phyloP scores from a whole-genome alignment of 2,797 vertebrate genomes.

The Chromis chromis region DNA sequence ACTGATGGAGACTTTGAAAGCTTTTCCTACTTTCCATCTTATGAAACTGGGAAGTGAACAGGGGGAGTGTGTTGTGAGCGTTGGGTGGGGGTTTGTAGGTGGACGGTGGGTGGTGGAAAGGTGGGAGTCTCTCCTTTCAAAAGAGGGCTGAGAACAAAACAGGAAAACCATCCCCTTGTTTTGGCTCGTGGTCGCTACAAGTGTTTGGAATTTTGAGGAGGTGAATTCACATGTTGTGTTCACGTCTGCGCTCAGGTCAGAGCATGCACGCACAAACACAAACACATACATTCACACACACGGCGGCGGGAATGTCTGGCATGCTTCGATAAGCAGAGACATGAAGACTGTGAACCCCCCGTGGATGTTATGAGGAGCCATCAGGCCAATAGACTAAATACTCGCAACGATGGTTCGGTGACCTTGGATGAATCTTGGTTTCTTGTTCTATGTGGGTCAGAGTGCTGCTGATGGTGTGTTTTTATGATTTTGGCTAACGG shows the following conservation, averaged over 20 bases:
- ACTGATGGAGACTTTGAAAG: slow-evolving; percentile 45
- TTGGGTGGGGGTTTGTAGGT: slow-evolving; percentile 7
- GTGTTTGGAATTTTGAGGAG: slow-evolving; percentile 78
- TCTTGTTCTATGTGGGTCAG: slow-evolving; percentile 55
- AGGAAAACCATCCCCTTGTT: slow-evolving; percentile 80
- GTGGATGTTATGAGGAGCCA: slow-evolving; percentile 74
- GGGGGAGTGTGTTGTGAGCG: slow-evolving; percentile 17
- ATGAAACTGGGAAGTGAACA: slow-evolving; percentile 9
- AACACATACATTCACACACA: slow-evolving; percentile 37
- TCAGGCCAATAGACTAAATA: slow-evolving; percentile 78
- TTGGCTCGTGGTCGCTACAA: slow-evolving; percentile 74
- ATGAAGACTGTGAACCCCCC: slow-evolving; percentile 54
- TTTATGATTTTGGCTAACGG: slow-evolving; percentile 30
- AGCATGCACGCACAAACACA: slow-evolving; percentile 68
- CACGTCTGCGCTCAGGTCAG: slow-evolving; percentile 72
- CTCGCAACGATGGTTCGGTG: slow-evolving; percentile 33
- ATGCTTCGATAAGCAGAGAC: slow-evolving; percentile 78
- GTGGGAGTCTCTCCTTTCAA: slow-evolving; percentile 73
- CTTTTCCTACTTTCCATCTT: slow-evolving; percentile 65
- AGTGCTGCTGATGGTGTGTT: slow-evolving; percentile 45
- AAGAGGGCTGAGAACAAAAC: slow-evolving; percentile 74
- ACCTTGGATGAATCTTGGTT: slow-evolving; percentile 59
- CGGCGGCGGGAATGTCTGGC: slow-evolving; percentile 75
- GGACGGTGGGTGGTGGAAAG: slow-evolving; percentile 49
- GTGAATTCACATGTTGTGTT: slow-evolving; percentile 73